Evolutionary conservation across 1,140 invertebrate species (phyloP).

Genomic region (Bombus waltoni): DNA sequence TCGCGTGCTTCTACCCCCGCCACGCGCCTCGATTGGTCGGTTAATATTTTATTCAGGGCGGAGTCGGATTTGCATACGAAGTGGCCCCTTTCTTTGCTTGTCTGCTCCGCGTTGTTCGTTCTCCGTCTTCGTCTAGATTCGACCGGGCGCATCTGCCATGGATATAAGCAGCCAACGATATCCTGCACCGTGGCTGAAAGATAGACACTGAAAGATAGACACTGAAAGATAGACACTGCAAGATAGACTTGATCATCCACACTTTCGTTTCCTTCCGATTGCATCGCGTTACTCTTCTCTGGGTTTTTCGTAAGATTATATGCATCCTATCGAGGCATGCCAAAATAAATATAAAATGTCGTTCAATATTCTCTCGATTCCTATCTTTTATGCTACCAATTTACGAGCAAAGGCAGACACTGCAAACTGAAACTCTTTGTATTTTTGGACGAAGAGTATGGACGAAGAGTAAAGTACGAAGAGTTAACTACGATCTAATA

Average conservation of each 20-base stretch:
- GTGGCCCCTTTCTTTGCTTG: conserved; percentile 42
- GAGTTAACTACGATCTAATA: no score
- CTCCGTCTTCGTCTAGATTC: conserved; percentile 18
- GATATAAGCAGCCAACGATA: conserved; percentile 65
- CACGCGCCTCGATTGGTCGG: conserved; percentile 66
- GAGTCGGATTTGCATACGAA: conserved; percentile 75
- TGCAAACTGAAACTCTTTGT: neutral
- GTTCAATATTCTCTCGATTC: neutral
- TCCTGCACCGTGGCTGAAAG: neutral
- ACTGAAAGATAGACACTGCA: neutral
- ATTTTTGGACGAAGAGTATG: no score
- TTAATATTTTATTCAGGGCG: conserved; percentile 77
- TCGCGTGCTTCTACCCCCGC: conserved; percentile 60
- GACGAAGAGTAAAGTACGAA: neutral
- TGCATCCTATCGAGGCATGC: neutral
- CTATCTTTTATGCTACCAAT: neutral
- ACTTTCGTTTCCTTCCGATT: neutral
- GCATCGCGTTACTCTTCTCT: neutral
- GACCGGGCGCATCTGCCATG: conserved; percentile 61
- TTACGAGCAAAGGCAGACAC: neutral
- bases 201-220: neutral
- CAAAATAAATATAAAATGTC: neutral
- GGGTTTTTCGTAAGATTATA: no score
- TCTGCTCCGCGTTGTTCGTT: conserved; percentile 16
- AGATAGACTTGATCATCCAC: neutral